phyloP scores from a whole-genome alignment of 1,140 invertebrate genomes.

The Trinorchestia longiramus region DNA sequence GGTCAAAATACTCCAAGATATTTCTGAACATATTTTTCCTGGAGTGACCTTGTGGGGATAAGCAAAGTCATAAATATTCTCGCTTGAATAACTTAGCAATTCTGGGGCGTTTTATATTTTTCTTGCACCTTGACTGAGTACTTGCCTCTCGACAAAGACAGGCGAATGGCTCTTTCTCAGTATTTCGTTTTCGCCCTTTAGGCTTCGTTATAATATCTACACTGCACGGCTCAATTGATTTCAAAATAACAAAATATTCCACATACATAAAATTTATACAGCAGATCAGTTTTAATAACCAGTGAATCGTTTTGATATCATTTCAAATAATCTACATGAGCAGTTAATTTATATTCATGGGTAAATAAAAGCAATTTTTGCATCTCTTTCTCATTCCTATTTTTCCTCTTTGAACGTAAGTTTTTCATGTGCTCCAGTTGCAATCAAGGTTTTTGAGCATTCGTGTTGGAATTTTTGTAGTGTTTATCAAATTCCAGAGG shows the following conservation, averaged over 20 bases:
- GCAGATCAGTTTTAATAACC: not conserved
- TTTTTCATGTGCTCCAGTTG: not conserved
- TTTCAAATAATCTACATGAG: not conserved
- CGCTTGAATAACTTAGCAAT: conserved; percentile 1
- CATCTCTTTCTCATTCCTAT: not conserved
- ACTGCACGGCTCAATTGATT: not conserved
- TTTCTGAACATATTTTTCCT: conserved; percentile 2
- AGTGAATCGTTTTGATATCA: not conserved
- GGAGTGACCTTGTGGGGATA: not conserved
- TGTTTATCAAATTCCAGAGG: conserved; percentile 45
- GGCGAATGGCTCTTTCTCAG: not conserved
- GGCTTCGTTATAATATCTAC: not conserved
- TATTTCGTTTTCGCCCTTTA: not conserved
- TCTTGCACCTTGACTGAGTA: not conserved
- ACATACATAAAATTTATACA: no score
- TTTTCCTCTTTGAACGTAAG: not conserved
- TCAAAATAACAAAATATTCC: not conserved
- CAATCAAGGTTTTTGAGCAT: conserved; percentile 18
- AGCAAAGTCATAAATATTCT: not conserved
- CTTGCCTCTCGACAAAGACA: not conserved
- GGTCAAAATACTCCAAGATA: not conserved
- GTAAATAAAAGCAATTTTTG: not conserved
- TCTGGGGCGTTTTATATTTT: not conserved
- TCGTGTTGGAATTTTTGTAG: conserved; percentile 7
- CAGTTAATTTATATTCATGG: conserved; percentile 1